phyloP scores from a whole-genome alignment of 1,140 invertebrate species.

The Eupeodes corollae region DNA sequence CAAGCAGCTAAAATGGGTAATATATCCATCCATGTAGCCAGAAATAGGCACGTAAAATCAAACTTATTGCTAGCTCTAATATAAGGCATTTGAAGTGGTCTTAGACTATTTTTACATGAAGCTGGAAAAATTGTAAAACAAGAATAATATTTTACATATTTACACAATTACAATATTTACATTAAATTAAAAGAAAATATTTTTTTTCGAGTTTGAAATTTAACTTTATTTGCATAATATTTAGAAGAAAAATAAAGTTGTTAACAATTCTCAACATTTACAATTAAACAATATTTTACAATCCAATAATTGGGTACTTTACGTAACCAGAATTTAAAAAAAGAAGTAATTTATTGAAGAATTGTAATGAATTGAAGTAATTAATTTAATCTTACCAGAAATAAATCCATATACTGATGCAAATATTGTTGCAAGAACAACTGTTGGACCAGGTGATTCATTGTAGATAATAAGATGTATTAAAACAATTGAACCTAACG shows the following conservation, averaged over 20 bases:
- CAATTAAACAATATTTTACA: neutral
- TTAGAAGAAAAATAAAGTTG: neutral
- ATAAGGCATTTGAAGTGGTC: conserved; percentile 32
- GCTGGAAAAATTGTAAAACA: conserved; percentile 11
- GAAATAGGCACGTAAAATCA: conserved; percentile 39
- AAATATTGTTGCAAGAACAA: conserved; percentile 24
- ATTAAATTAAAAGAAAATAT: neutral
- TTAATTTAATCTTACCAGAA: conserved; percentile 17
- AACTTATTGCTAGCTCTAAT: conserved; percentile 35
- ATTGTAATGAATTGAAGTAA: too few species aligned
- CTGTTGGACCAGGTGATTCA: conserved; percentile 23
- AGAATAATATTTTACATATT: neutral
- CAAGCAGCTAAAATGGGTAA: conserved; percentile 49
- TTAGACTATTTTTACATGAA: conserved; percentile 25
- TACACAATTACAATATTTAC: neutral
- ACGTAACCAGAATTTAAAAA: too few species aligned
- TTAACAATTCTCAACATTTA: neutral
- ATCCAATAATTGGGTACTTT: too few species aligned
- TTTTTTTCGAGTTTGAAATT: neutral
- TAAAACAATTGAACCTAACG: conserved; percentile 25
- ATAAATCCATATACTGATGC: conserved; percentile 24
- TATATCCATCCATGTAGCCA: conserved; percentile 49
- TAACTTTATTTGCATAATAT: neutral
- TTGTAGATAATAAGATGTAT: conserved; percentile 31
- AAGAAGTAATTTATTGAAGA: too few species aligned